Conservation (phyloP, 2,113 vertebrate genomes). For the Colius striatus region DNA sequence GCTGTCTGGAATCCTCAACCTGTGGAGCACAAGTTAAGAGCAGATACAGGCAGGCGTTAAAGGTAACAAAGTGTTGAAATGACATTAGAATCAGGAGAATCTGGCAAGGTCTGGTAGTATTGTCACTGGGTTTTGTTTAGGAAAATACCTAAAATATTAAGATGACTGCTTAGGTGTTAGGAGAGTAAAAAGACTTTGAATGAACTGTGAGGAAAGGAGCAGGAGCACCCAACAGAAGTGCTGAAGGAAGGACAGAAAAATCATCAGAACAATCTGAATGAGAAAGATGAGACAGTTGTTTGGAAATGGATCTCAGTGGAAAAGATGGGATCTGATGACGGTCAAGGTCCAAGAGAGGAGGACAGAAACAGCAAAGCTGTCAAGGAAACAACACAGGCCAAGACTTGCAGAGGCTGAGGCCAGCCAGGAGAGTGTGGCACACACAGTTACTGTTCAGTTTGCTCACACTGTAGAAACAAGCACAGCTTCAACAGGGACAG, state of each 20-base stretch:
- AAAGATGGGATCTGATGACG: background rate
- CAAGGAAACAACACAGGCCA: background rate
- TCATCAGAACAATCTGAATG: background rate
- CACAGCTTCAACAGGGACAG: background rate
- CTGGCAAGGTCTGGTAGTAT: background rate
- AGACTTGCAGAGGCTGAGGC: background rate
- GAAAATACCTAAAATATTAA: background rate
- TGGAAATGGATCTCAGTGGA: background rate
- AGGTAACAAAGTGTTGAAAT: background rate
- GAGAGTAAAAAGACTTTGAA: background rate
- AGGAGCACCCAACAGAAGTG: background rate
- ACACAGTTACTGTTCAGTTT: accelerated
- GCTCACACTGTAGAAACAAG: background rate
- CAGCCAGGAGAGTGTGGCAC: accelerated
- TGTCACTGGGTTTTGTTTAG: background rate
- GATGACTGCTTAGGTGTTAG: background rate
- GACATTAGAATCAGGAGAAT: background rate
- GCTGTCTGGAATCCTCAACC: background rate
- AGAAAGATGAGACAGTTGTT: background rate
- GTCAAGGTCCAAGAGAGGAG: background rate
- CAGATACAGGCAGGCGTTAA: background rate
- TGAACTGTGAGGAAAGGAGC: background rate
- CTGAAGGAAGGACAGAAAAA: background rate
- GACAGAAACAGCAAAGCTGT: background rate
- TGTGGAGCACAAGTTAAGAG: accelerated